Conservation (phyloP, 2,888 invertebrate genomes). For the Deilephila porcellus region DNA sequence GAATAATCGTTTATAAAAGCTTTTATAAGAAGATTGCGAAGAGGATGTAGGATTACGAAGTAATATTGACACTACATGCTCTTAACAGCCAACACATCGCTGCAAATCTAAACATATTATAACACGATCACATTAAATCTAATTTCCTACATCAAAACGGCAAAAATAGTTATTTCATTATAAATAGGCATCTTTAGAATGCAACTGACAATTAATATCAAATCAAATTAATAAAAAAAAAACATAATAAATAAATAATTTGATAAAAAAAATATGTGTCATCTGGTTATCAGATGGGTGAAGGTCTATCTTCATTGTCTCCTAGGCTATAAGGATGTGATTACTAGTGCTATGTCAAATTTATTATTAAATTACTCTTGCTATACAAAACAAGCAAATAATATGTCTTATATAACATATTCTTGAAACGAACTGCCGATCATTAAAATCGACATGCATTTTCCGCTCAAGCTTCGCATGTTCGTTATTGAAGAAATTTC, state of each 20-base stretch:
- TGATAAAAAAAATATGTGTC: too few species aligned
- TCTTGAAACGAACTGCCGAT: neutral
- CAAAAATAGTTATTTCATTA: too few species aligned
- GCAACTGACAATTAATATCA: neutral
- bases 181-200: too few species aligned
- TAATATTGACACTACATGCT: neutral
- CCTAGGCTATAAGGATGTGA: neutral
- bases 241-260: too few species aligned
- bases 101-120: too few species aligned
- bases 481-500: slow-evolving; percentile 5
- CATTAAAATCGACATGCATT: slow-evolving; percentile 5
- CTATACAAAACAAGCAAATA: too few species aligned
- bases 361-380: too few species aligned
- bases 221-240: too few species aligned
- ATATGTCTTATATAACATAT: neutral
- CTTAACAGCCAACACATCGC: too few species aligned
- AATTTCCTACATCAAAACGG: too few species aligned
- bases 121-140: too few species aligned
- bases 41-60: neutral
- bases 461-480: neutral
- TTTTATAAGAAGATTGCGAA: neutral
- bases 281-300: neutral
- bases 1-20: slow-evolving; percentile 26
- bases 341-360: neutral
- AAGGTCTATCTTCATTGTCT: too few species aligned